Evolutionary conservation across 1,140 invertebrate genomes (phyloP), one percentile per base, ranked within the genome.

Genomic region (Cotesia glomerata): DNA sequence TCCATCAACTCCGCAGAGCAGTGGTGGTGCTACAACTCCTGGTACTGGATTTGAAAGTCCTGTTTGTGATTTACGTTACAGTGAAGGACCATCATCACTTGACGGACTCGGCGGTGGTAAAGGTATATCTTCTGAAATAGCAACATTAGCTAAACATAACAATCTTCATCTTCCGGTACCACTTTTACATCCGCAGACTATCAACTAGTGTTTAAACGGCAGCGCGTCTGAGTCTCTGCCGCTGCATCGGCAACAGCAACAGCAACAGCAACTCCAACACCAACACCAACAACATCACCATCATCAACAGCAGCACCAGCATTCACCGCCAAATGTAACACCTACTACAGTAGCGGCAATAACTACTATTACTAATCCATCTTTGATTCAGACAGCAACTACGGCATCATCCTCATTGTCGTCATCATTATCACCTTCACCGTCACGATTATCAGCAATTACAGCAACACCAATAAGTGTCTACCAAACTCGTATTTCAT

Each of bases 201-300:
- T 85, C 74, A 87, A 87, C 86, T 87, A 86, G 86, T 87, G 86
- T 81, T 83, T 81, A 79, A 79, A 84, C 71, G 79, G 76, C 77
- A 78, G 76, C 74, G 80, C 75, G 72, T 76, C 79, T 52, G 77
- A 77, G 73, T 74, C 79, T 74, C 76, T 80, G 78, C 77, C 81
- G 80, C 75, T 78, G 35, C 11, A 52, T 13, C 14, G 61, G 7
- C 39, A 45, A 36, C 18, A 72, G 74, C 72, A 73, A 64, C 75
- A 74, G 35, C 39, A 45, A 9, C 39, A 45, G 5, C 39, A 11
- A 9, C 39, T 8, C 2, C 39, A 45, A 2, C 39, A 45, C 7
- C 7, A 45, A 2, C 4, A 45, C 3, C 39, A 45, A 0, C 39
- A 45, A 0, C 39, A 45, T 0, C 39, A 11, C 0, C 39, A 45